Percentiles rank a stretch among this genome's conserved stretches.
Conservation (phyloP, 2,888 invertebrate genomes). For the Lissonota sp. region DNA sequence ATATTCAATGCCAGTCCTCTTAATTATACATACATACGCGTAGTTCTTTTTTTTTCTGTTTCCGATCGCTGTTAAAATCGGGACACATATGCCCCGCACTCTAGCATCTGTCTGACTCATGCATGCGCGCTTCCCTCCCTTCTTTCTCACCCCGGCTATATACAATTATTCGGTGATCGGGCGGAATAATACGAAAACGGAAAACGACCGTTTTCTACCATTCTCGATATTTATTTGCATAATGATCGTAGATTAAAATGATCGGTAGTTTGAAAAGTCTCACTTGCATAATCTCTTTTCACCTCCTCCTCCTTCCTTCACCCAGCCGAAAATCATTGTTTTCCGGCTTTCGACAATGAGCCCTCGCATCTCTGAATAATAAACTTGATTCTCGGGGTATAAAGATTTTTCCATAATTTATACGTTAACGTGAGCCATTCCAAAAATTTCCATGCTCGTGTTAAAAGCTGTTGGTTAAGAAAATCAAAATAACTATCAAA, state of each 20-base stretch:
- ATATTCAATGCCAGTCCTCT: neutral
- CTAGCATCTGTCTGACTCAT: conserved; percentile 45
- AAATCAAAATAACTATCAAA: conserved; percentile 21
- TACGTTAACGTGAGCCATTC: conserved; percentile 62
- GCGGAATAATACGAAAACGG: conserved; percentile 34
- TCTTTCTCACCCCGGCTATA: neutral
- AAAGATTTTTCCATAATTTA: conserved; percentile 64
- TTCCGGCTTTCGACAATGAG: conserved; percentile 20
- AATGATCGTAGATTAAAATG: conserved; percentile 44
- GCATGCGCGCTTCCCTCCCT: conserved; percentile 6
- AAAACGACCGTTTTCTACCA: conserved; percentile 14
- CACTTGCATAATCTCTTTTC: neutral
- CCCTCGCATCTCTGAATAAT: conserved; percentile 2
- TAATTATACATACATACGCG: neutral
- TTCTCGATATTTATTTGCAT: conserved; percentile 40
- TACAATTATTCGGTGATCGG: neutral
- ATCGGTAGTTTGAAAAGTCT: conserved; percentile 28
- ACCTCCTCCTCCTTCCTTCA: neutral
- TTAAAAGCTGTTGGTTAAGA: neutral
- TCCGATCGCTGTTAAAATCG: conserved; percentile 49
- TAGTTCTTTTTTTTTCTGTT: conserved; percentile 20
- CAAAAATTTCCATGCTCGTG: neutral
- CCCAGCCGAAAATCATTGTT: conserved; percentile 26
- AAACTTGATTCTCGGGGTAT: neutral
- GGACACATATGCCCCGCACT: conserved; percentile 35